phyloP scores from a whole-genome alignment of 2,113 vertebrate species.

The Eclectus roratus region DNA sequence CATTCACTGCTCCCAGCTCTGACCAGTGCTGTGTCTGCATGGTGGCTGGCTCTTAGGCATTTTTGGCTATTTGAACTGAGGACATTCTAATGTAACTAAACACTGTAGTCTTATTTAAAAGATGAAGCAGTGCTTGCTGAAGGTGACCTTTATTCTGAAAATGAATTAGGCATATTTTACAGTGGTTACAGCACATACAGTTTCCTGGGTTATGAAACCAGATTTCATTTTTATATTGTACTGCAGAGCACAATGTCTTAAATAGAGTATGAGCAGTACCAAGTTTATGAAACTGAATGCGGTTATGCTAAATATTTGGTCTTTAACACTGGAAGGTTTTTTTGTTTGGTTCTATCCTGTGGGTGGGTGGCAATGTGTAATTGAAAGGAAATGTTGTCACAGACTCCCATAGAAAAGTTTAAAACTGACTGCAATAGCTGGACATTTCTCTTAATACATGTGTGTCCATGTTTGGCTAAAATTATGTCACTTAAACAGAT shows the following conservation, averaged over 20 bases:
- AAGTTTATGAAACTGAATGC: neutral
- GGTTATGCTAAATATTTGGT: neutral
- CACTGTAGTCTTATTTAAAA: neutral
- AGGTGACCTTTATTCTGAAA: neutral
- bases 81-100: neutral
- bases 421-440: neutral
- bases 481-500: neutral
- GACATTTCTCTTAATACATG: neutral
- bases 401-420: neutral
- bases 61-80: neutral
- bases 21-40: accelerated
- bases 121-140: neutral
- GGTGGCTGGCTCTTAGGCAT: too few species aligned
- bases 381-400: neutral
- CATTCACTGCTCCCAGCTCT: neutral
- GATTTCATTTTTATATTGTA: neutral
- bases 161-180: neutral
- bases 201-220: neutral
- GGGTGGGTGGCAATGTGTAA: neutral
- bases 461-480: neutral
- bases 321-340: neutral
- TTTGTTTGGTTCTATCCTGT: neutral
- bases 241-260: neutral
- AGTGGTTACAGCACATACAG: neutral
- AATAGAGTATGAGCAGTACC: neutral